Evolutionary conservation across 2,113 vertebrate genomes (phyloP), one percentile per base, ranked within the genome.

Genomic region (Pachyramphus minor): DNA sequence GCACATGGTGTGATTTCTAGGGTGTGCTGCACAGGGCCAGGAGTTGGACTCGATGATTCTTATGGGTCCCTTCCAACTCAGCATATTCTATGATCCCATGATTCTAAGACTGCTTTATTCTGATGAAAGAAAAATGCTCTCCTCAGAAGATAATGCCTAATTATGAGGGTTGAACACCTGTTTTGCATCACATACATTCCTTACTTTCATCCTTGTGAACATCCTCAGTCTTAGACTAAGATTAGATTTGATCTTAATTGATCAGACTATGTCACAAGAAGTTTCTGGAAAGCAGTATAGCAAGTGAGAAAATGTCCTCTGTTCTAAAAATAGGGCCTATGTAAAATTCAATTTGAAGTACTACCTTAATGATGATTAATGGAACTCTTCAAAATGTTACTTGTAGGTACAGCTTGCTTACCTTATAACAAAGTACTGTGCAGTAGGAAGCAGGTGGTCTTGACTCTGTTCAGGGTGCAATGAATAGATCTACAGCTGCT

Each of bases 41-140:
- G 18, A 44, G 37, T 0, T 59, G n/a, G 39, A 27, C 24, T 47
- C 0, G 0, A 5, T 22, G 10, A 6, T 30, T 33, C 24, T 30
- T 16, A n/a, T 68, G 39, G 53, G n/a, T 41, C 10, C 11, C 11
- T 60, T 75, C 28, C 13, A 53, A 22, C n/a, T 53, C 11, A 27
- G 18, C 35, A 17, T 24, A n/a, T 39, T 60, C 30, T 39, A 24
- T 24, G 14, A 27, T 50, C 15, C 49, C 49, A 11, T 10, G 17
- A 60, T 62, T 76, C 15, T 6, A 49, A 69, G 22, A 21, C 7
- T 22, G 49, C 15, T 41, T 72, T 59, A 44, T 22, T 84, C 14
- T 30, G 30, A 71, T 39, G 22, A 53, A 35, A 71, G 27, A 63
- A 72, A 76, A 88, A 37, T 23, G 4, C 5, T 72, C 5, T 69